Percentiles rank a stretch among this genome's conserved stretches.
Evolutionary conservation across 2,888 invertebrate species (phyloP).

Genomic region (Helicoverpa assulta): DNA sequence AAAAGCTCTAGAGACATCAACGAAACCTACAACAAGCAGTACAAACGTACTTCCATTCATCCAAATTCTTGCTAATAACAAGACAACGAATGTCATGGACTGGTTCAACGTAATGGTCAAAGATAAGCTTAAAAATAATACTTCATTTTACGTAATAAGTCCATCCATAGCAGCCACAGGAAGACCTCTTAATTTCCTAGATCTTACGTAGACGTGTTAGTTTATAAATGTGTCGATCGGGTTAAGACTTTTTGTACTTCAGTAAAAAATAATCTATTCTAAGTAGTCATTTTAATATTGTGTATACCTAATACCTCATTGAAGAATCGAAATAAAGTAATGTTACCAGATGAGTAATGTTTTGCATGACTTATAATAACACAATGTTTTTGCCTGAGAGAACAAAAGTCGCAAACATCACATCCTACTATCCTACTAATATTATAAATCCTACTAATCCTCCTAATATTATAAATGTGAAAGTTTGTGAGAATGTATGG

Average conservation of each 20-base stretch:
- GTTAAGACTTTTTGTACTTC: neutral
- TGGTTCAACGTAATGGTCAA: slow-evolving; percentile 73
- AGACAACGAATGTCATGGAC: slow-evolving; percentile 69
- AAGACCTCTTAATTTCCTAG: slow-evolving; percentile 64
- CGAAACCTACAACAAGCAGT: neutral
- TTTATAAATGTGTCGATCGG: neutral
- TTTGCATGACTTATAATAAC: too few species aligned
- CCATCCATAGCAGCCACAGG: slow-evolving; percentile 54
- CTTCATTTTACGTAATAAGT: slow-evolving; percentile 57
- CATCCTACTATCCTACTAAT: too few species aligned
- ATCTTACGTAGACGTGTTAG: slow-evolving; percentile 68
- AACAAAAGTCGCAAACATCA: too few species aligned
- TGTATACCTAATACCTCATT: too few species aligned
- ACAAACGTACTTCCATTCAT: slow-evolving; percentile 12
- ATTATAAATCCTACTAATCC: too few species aligned
- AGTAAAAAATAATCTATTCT: too few species aligned
- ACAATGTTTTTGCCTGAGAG: too few species aligned
- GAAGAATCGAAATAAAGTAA: too few species aligned
- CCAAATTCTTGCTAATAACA: slow-evolving; percentile 28
- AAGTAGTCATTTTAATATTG: too few species aligned
- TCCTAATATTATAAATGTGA: too few species aligned
- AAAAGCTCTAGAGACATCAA: neutral
- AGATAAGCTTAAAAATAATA: slow-evolving; percentile 59
- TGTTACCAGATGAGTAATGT: too few species aligned
- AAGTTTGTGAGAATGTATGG: too few species aligned